A percentile compares a stretch with the other conserved stretches of the same genome.
Conservation (phyloP, 37 sponge, comb jelly and placozoan genomes). For the Lycopodina hypogea region DNA sequence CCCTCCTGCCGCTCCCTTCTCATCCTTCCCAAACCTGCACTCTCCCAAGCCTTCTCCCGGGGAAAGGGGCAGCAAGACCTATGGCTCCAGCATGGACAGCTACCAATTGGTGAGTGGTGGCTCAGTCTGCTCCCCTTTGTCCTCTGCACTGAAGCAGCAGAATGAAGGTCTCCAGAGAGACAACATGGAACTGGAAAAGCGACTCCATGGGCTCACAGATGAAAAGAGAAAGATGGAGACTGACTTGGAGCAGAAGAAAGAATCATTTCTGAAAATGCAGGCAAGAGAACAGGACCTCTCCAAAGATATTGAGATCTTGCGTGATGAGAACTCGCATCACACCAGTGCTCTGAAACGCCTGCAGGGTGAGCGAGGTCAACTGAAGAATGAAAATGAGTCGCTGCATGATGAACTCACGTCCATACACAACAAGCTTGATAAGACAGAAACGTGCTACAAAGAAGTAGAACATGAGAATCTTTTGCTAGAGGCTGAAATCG, state of each 20-base stretch:
- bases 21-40: neutral
- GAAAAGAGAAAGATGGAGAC: constrained; percentile 8
- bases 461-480: constrained; percentile 57
- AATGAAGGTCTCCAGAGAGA: neutral
- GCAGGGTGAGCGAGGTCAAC: constrained; percentile 17
- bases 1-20: neutral
- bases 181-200: constrained; percentile 20
- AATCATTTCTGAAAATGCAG: constrained; percentile 24
- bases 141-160: neutral
- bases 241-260: constrained; percentile 10
- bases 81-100: too few species aligned
- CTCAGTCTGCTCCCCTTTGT: too few species aligned
- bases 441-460: constrained; percentile 35
- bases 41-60: neutral
- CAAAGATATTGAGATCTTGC: constrained; percentile 48
- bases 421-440: constrained; percentile 18
- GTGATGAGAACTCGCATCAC: constrained; percentile 48
- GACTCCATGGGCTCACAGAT: constrained; percentile 28
- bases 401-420: constrained; percentile 12
- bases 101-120: too few species aligned
- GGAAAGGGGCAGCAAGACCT: neutral
- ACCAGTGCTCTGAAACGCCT: constrained; percentile 25
- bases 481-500: constrained; percentile 27
- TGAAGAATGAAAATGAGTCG: constrained; percentile 17
- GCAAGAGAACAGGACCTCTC: constrained; percentile 39